phyloP scores from a whole-genome alignment of 2,797 vertebrate species.

The Xenops minutus region DNA sequence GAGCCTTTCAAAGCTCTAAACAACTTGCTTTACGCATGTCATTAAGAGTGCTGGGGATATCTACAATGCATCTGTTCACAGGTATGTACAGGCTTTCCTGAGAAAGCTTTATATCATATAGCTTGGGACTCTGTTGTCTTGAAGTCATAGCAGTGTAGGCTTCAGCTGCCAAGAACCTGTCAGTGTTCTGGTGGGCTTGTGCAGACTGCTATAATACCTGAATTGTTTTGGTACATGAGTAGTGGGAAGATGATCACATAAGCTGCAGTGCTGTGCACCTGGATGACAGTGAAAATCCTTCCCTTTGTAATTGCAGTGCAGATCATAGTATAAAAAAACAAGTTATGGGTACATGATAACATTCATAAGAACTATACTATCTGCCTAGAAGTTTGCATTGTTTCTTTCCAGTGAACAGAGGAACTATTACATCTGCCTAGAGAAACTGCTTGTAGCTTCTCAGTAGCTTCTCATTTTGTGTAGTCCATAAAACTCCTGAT shows the following conservation, averaged over 20 bases:
- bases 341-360: not conserved
- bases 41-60: conserved; percentile 63
- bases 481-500: not conserved
- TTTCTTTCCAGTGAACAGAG: conserved; percentile 5
- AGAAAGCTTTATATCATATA: conserved; percentile 26
- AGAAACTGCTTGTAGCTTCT: not conserved
- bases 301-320: not conserved
- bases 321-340: not conserved
- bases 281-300: not conserved
- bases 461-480: not conserved
- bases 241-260: not conserved
- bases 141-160: not conserved
- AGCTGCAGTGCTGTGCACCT: not conserved
- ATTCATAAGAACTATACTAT: not conserved
- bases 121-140: not conserved
- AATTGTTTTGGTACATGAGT: not conserved
- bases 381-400: not conserved
- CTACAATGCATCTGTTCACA: conserved; percentile 57
- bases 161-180: conserved; percentile 8
- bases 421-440: not conserved
- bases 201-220: not conserved
- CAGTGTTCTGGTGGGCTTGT: not conserved
- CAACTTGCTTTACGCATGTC: conserved; percentile 52
- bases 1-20: conserved; percentile 62
- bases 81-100: conserved; percentile 4